A percentile compares a stretch with the other conserved stretches of the same genome.
Evolutionary conservation across 2,797 vertebrate genomes (phyloP).

Genomic region (Dermochelys coriacea): DNA sequence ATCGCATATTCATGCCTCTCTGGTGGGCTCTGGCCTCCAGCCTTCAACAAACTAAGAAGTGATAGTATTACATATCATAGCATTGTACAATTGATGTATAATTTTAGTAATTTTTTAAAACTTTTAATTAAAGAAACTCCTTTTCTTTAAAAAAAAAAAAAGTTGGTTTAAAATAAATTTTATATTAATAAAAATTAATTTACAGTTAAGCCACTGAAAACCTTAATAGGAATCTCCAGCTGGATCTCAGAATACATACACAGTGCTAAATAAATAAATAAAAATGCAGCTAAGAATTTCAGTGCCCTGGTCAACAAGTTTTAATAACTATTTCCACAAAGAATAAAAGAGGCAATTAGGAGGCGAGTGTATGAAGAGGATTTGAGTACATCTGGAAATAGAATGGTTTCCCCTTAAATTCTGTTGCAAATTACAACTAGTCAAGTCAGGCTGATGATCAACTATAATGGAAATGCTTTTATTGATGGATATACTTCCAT

Average conservation of each 20-base stretch:
- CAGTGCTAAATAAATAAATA: background rate
- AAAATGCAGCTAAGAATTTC: background rate
- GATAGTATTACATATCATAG: fast-evolving
- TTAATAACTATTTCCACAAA: background rate
- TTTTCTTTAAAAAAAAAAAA: background rate
- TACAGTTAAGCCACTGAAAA: background rate
- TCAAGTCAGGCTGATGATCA: background rate
- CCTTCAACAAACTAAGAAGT: background rate
- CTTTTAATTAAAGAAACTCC: background rate
- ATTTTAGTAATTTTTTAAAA: background rate
- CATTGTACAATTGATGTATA: background rate
- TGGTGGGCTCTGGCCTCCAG: background rate
- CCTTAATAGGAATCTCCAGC: background rate
- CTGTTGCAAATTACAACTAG: background rate
- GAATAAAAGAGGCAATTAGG: background rate
- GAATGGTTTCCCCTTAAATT: background rate
- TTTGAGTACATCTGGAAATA: background rate
- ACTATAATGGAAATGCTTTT: background rate
- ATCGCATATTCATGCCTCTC: background rate
- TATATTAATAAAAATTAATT: background rate
- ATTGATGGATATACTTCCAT: background rate
- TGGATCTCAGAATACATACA: background rate
- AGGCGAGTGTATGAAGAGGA: background rate
- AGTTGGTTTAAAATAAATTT: background rate
- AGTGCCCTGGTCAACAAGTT: background rate